Percentiles rank a stretch among this genome's conserved stretches.
phyloP scores from a whole-genome alignment of 2,797 vertebrate genomes.

The Sardinella longiceps region DNA sequence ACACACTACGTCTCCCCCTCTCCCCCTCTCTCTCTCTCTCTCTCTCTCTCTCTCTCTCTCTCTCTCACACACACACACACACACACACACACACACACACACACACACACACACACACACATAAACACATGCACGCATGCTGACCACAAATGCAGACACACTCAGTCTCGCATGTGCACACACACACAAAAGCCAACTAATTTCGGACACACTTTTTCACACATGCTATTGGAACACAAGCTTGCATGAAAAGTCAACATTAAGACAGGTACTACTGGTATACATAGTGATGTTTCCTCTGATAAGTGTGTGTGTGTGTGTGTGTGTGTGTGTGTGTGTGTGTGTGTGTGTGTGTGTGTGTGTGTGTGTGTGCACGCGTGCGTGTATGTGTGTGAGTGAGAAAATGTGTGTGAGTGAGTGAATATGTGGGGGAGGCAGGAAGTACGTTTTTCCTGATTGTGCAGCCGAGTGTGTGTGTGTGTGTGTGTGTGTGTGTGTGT shows the following conservation, averaged over 20 bases:
- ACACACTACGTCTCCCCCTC: neutral
- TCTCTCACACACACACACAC: neutral
- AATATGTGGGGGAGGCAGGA: constrained; percentile 74
- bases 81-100: neutral
- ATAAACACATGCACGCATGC: neutral
- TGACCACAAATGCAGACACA: neutral
- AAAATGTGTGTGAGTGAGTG: neutral
- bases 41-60: neutral
- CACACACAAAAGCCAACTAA: too few relatives aligned
- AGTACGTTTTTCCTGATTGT: constrained; percentile 75
- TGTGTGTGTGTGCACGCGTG: neutral
- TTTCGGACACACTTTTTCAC: neutral
- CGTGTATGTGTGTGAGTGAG: neutral
- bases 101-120: neutral
- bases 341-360: neutral
- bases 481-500: neutral
- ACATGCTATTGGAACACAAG: neutral
- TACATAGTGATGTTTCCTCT: neutral
- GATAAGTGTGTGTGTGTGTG: constrained; percentile 12
- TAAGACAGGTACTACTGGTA: neutral
- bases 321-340: constrained; percentile 17
- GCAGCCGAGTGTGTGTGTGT: neutral
- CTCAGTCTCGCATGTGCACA: too few relatives aligned
- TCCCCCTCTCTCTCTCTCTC: neutral
- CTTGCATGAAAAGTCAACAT: neutral